Base-by-base conservation (phyloP, 2,113 vertebrate species). In the Pungitius pungitius region DNA sequence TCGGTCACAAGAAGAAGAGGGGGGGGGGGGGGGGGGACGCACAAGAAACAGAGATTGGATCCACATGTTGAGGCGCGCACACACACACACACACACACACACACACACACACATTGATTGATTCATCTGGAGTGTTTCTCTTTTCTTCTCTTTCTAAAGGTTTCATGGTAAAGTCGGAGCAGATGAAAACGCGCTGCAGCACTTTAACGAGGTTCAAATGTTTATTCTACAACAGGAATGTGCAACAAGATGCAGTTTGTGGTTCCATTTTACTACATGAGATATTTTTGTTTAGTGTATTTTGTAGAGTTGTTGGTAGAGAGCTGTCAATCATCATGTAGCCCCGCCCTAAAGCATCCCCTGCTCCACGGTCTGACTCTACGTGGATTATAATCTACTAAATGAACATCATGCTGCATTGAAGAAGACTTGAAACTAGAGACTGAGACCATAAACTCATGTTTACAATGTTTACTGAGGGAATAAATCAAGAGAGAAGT, bases 1-100 rank as follows among this genome's bases (percentile, higher is more conserved):
- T 59, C 30, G 82, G 88, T 65, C 85, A 78, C 42, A 17, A 76
- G 76, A 79, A 83, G 83, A 30, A 30, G 30, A 30, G 6, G 75
- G 70, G 59, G 78, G 8, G 67, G 64, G 77, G 83, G 77, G 83
- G 86, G 86, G 61, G 86, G 85, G 84, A 68, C 17, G 13, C 47
- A 71, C 76, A 80, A 55, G 80, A 39, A 69, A 71, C 77, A 69
- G 77, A 85, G 86, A 90, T 90, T 88, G 73, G 85, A 90, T 83
- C 85, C 91, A 90, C 84, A 89, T 92, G 90, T 90, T 69, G 72
- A 87, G 71, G 71, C 76, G 5, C 11, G 10, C 61, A 24, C 51
- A 26, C 61, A 26, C 73, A 67, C 63, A 49, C 62, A 60, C 39
- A 27, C 49, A 49, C 60, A 27, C 69, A 71, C 58, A 64, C 70